A percentile compares a stretch with the other conserved stretches of the same genome.
Conservation (phyloP, 2,113 vertebrate genomes). For the Notarius lentiginosus region DNA sequence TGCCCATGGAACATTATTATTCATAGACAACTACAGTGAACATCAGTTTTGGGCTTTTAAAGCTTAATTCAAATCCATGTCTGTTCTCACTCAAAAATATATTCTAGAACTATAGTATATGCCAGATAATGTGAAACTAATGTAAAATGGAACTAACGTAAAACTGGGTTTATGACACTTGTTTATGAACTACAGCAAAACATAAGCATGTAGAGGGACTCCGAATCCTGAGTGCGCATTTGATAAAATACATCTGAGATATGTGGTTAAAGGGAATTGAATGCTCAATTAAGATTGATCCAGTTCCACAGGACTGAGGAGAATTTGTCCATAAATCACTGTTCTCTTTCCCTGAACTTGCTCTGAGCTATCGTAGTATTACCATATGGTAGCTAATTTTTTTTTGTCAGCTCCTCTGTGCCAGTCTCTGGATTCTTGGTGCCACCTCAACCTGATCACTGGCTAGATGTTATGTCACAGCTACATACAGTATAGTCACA, state of each 20-base stretch:
- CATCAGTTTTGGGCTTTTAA: neutral
- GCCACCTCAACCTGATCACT: neutral
- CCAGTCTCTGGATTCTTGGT: neutral
- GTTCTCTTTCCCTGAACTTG: neutral
- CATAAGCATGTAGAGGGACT: neutral
- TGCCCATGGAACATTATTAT: constrained; percentile 5
- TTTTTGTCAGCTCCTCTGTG: neutral
- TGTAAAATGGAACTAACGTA: neutral
- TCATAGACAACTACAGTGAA: neutral
- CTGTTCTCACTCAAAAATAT: neutral
- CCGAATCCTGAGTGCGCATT: neutral
- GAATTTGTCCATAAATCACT: constrained; percentile 17
- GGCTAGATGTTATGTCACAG: neutral
- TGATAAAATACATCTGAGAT: constrained; percentile 26
- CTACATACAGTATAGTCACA: neutral
- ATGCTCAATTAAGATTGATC: constrained; percentile 42
- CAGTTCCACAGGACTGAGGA: constrained; percentile 21
- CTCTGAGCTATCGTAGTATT: neutral
- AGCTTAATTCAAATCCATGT: constrained; percentile 14
- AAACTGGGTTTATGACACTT: neutral
- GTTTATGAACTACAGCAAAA: neutral
- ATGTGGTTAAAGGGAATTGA: constrained; percentile 29
- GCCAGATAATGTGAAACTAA: neutral
- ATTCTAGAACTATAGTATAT: too few relatives aligned
- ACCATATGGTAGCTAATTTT: too few relatives aligned